Evolutionary conservation across 2,888 invertebrate genomes (phyloP), one percentile per base, ranked within the genome.

Genomic region (Plutella xylostella): DNA sequence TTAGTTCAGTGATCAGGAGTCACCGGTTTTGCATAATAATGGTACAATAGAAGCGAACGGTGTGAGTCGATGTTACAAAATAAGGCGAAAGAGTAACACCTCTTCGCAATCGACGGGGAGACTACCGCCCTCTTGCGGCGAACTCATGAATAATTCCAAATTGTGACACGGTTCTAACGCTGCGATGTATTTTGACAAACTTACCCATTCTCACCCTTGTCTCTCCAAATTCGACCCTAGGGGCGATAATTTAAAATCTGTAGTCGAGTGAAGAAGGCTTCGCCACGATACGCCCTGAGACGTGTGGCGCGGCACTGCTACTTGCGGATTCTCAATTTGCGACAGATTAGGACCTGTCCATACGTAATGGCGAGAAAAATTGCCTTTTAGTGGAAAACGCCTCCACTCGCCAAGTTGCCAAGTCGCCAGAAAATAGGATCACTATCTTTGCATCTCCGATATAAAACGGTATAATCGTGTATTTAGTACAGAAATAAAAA

Each of bases 21-120:
- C 63, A 37, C 21, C 19, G 53, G 55, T 69, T 79, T 80, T 76
- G 79, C 79, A 80, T 82, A 74, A 78, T 79, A 77, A 78, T 73
- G 63, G 63, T 59, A 77, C 78, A 77, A 76, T 77, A 61, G 63
- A 52, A 54, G 60, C 57, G 68, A 68, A 52, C 49, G 47, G 48
- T 43, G 53, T 51, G 51, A 50, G 61, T 64, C 48, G 54, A 49
- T 60, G 60, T 80, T 78, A 68, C 80, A 75, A 77, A 78, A 76
- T 61, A 56, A 48, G 58, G 58, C 61, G 63, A 65, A 65, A 44
- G 38, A 46, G 60, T 60, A 69, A 75, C 76, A 73, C 72, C 74
- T 68, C 61, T 56, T 60, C 53, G 53, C 41, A 45, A 47, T 45
- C 37, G 38, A 14, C 38, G 40, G 19, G 33, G 58, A 58, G 56